phyloP scores from a whole-genome alignment of 2,797 vertebrate genomes.

The Dendrocincla fuliginosa region DNA sequence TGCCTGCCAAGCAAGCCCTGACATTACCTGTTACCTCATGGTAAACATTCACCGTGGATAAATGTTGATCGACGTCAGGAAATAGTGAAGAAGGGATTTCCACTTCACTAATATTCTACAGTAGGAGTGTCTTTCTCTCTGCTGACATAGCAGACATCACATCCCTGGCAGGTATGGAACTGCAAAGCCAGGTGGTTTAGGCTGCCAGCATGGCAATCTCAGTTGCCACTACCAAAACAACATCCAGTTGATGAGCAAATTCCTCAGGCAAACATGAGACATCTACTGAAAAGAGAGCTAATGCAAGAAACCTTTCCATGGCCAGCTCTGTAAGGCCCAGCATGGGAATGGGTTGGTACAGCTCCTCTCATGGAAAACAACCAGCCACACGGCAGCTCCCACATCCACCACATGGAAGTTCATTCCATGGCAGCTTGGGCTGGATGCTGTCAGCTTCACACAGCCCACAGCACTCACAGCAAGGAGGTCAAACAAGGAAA shows the following conservation, averaged over 20 bases:
- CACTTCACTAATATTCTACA: background rate
- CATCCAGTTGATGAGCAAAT: background rate
- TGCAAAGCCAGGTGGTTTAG: background rate
- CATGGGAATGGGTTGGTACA: background rate
- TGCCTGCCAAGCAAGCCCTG: background rate
- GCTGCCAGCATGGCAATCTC: background rate
- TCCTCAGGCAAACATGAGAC: background rate
- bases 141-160: background rate
- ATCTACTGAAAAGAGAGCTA: background rate
- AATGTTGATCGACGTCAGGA: background rate
- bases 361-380: background rate
- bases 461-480: background rate
- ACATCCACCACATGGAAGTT: background rate
- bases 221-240: background rate
- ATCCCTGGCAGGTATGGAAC: background rate
- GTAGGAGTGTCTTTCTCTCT: background rate
- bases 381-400: background rate
- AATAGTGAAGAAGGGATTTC: background rate
- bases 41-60: background rate
- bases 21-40: background rate
- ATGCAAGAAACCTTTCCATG: background rate
- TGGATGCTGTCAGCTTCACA: background rate
- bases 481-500: background rate
- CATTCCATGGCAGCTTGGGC: background rate
- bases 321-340: background rate